Base-by-base conservation (phyloP, 2,888 invertebrate genomes). In the Anoplius nigerrimus region DNA sequence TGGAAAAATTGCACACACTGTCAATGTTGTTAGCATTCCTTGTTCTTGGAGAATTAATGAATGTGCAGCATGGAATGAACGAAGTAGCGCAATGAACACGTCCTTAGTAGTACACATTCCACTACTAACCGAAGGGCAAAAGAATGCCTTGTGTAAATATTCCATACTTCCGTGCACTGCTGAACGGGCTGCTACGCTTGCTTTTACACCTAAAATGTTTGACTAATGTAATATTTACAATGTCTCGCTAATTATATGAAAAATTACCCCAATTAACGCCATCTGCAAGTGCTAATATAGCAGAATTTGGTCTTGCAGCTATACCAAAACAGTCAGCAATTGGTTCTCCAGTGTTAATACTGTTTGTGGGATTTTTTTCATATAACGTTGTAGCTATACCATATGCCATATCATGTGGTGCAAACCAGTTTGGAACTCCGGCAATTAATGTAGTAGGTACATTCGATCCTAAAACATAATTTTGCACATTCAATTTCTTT, bases 281-380 rank as follows among this genome's bases (percentile, higher is more conserved):
- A 89, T 97, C 97, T 2, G 96, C 97, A 66, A 97, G 91, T 15
- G 94, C 94, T 87, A 97, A 90, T 66, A 96, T 91, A 16, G 94
- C 93, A 71, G 93, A 94, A 89, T 96, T 94, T n/a, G 91, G 90
- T 58, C 93, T 89, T 3, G 92, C 91, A 45, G 93, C 93, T 69
- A 97, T 90, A 0, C 94, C 96, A 89, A 95, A 97, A 80, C 95
- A 95, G 89, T 97, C 97, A 16, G 97, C 97, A 73, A 97, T 94
- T 0, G 97, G 97, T 87, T 94, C 94, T 0, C 96, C 96, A 90
- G 92, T 92, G 75, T 90, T 90, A 68, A 90, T 89, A 74, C 93
- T 92, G 63, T 94, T 95, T 54, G 95, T 90, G 77, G 95, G 95
- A 89, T 96, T 95, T 80, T 92, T 92, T 85, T 97, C 97, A 86